phyloP scores from a whole-genome alignment of 2,113 vertebrate genomes.

The Amia ocellicauda region DNA sequence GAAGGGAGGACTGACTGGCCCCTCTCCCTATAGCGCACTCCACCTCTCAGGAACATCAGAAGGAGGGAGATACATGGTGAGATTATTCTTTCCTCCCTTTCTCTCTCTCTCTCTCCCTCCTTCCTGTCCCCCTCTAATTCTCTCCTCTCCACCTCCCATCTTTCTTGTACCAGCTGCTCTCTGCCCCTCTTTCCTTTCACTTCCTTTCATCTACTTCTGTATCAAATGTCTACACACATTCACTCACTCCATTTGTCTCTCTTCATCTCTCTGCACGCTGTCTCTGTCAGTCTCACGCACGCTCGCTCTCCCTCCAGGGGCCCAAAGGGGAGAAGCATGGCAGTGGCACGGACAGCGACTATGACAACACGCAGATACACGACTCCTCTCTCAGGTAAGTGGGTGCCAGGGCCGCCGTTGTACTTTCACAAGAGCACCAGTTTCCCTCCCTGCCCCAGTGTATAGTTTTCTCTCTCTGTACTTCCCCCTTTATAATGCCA shows the following conservation, averaged over 20 bases:
- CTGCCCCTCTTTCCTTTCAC: background rate
- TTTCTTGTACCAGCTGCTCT: background rate
- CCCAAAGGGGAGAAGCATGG: slow-evolving; percentile 83
- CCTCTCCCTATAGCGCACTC: slow-evolving; percentile 77
- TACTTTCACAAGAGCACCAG: background rate
- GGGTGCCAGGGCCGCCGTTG: too few species aligned
- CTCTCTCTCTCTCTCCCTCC: background rate
- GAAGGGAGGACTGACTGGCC: slow-evolving; percentile 79
- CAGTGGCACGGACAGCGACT: slow-evolving; percentile 92
- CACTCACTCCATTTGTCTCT: background rate
- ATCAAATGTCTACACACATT: too few species aligned
- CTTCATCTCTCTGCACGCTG: background rate
- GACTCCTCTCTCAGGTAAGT: slow-evolving; percentile 80
- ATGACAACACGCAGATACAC: slow-evolving; percentile 90
- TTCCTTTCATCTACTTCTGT: too few species aligned
- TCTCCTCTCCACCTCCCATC: background rate
- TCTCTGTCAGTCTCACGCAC: too few species aligned
- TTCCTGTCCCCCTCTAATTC: background rate
- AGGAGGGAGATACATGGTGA: slow-evolving; percentile 86
- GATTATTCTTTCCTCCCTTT: background rate
- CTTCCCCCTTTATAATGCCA: too few species aligned
- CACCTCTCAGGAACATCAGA: slow-evolving; percentile 81
- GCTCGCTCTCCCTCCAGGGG: slow-evolving; percentile 60
- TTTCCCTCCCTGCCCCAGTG: background rate
- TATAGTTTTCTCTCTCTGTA: background rate